A percentile compares a stretch with the other conserved stretches of the same genome.
Conservation (phyloP, 2,888 invertebrate species). For the Acleris laterana region DNA sequence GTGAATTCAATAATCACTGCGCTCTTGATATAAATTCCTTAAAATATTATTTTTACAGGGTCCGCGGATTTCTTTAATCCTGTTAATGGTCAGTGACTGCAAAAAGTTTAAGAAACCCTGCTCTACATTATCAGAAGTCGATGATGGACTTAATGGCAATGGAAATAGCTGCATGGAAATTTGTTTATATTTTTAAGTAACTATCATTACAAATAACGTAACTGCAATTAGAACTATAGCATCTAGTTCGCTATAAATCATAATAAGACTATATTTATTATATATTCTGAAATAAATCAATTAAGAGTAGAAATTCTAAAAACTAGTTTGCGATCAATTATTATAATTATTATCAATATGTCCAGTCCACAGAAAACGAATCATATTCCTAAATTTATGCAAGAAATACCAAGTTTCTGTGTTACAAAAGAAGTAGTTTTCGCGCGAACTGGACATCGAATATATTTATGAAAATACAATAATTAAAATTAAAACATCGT, state of each 20-base stretch:
- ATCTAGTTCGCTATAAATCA: slow-evolving; percentile 35
- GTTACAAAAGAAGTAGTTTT: not conserved
- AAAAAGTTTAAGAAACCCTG: too few relatives aligned
- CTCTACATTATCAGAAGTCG: not conserved
- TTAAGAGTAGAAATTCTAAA: slow-evolving; percentile 34
- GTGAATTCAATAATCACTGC: too few relatives aligned
- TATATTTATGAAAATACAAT: slow-evolving; percentile 28
- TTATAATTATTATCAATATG: slow-evolving; percentile 29
- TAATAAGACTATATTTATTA: slow-evolving; percentile 28
- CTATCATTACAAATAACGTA: slow-evolving; percentile 30
- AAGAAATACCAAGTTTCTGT: not conserved
- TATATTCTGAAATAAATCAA: slow-evolving; percentile 34
- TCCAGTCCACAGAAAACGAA: slow-evolving; percentile 27
- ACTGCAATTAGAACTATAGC: slow-evolving; percentile 29
- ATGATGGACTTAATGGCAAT: slow-evolving; percentile 2
- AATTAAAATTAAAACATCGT: slow-evolving; percentile 32
- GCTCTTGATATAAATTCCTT: too few relatives aligned
- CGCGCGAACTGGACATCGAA: slow-evolving; percentile 18
- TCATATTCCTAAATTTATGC: slow-evolving; percentile 17
- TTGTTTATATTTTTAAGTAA: slow-evolving; percentile 26
- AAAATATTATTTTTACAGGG: too few relatives aligned
- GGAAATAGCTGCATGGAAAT: slow-evolving; percentile 29
- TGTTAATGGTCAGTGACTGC: too few relatives aligned
- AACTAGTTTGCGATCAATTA: slow-evolving; percentile 34
- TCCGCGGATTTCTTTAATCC: too few relatives aligned